Percentiles rank a stretch among this genome's conserved stretches.
These are phyloP conservation scores for Chiloscyllium plagiosum DNA, from an alignment of 2,113 vertebrate genomes.

Conservation along the genomic window DNA sequence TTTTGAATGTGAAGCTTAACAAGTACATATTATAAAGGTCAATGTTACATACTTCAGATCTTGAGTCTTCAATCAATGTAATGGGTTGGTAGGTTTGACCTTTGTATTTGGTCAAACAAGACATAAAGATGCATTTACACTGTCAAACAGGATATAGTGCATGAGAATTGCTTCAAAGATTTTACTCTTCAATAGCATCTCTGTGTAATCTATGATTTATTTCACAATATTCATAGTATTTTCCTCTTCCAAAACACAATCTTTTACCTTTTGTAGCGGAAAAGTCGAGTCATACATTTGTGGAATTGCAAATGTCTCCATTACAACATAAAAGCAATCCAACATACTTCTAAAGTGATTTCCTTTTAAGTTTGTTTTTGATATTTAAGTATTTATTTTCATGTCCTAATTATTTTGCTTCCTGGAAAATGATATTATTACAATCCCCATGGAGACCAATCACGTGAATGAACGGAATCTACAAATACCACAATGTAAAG, in stretches of 20 bases:
- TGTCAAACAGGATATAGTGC: background rate
- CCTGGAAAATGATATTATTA: too few relatives aligned
- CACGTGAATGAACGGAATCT: too few relatives aligned
- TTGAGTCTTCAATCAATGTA: slow-evolving; percentile 16
- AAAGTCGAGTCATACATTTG: too few relatives aligned
- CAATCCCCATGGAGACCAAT: too few relatives aligned
- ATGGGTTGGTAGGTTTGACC: background rate
- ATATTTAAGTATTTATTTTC: too few relatives aligned
- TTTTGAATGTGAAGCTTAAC: background rate
- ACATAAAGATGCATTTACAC: background rate
- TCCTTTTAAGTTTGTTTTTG: too few relatives aligned
- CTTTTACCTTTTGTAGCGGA: background rate
- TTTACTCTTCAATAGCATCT: background rate
- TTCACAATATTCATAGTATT: background rate
- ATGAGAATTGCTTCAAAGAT: background rate
- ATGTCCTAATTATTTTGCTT: too few relatives aligned
- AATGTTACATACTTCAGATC: background rate
- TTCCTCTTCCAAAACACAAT: background rate
- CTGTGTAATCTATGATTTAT: slow-evolving; percentile 5
- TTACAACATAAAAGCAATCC: too few relatives aligned
- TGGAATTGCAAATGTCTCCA: too few relatives aligned
- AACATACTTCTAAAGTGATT: too few relatives aligned
- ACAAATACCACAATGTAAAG: too few relatives aligned
- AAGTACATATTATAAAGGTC: background rate
- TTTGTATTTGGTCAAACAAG: background rate